phyloP scores from a whole-genome alignment of 2,113 vertebrate genomes.

The Bungarus multicinctus region DNA sequence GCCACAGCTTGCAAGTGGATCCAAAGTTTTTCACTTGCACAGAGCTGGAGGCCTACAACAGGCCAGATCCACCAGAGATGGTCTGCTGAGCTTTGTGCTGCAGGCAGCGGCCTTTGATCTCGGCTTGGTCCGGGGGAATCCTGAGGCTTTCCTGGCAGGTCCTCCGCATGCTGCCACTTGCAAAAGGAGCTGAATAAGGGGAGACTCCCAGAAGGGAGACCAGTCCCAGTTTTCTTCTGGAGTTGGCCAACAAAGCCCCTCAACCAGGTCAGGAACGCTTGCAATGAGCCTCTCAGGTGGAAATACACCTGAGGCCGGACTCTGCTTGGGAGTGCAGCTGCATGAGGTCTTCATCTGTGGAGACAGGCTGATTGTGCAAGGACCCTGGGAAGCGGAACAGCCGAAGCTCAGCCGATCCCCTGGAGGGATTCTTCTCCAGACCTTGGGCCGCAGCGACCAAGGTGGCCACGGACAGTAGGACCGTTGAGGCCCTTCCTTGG shows the following conservation, averaged over 20 bases:
- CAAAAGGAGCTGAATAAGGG: not conserved
- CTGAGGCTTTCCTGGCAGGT: not conserved
- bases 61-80: not conserved
- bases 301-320: not conserved
- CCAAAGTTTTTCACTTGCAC: not conserved
- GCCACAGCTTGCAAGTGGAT: not conserved
- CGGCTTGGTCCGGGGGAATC: not conserved
- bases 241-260: not conserved
- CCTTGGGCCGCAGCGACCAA: not conserved
- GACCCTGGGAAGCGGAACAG: not conserved
- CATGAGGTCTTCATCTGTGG: not conserved
- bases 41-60: not conserved
- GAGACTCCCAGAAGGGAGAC: not conserved
- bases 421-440: not conserved
- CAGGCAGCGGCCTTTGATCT: not conserved
- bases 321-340: not conserved
- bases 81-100: not conserved
- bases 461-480: not conserved
- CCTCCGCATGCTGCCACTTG: not conserved
- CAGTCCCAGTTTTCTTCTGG: not conserved
- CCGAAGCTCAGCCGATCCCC: not conserved
- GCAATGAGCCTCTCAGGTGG: not conserved
- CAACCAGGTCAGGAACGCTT: not conserved
- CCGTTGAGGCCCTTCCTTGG: not conserved
- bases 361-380: not conserved